Evolutionary conservation across 2,888 invertebrate species (phyloP).

Genomic region (Coenonympha glycerion): DNA sequence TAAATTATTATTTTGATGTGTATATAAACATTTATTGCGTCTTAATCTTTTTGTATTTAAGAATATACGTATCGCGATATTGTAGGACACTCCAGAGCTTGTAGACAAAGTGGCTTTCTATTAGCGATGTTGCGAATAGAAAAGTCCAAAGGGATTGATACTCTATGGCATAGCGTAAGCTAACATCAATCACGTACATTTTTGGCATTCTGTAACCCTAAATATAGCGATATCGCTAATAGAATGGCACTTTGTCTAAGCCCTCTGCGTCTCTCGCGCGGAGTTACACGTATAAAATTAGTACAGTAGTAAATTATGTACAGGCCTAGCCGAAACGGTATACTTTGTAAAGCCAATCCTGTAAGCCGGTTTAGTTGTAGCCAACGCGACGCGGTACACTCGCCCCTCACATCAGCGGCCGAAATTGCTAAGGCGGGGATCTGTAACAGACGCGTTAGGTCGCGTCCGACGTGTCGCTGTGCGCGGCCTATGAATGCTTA

Average conservation of each 20-base stretch:
- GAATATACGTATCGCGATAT: slow-evolving; percentile 45
- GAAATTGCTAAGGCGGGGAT: slow-evolving; percentile 8
- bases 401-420: slow-evolving; percentile 1
- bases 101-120: too few species aligned
- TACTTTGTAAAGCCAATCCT: slow-evolving; percentile 7
- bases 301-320: slow-evolving; percentile 39
- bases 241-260: too few species aligned
- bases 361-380: slow-evolving; percentile 7
- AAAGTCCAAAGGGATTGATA: too few species aligned
- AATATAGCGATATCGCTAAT: too few species aligned
- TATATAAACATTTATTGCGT: slow-evolving; percentile 59
- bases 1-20: slow-evolving; percentile 69
- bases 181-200: too few species aligned
- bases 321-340: slow-evolving; percentile 48
- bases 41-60: slow-evolving; percentile 66
- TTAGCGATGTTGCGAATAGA: too few species aligned
- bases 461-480: too few species aligned
- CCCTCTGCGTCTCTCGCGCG: slow-evolving; percentile 25
- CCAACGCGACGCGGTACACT: slow-evolving; percentile 12
- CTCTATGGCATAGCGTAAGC: too few species aligned
- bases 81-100: slow-evolving; percentile 32
- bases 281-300: slow-evolving; percentile 36
- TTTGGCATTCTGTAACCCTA: too few species aligned
- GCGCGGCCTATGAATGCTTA: too few species aligned
- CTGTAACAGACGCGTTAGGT: too few species aligned